Evolutionary conservation across 2,888 invertebrate genomes (phyloP).

Genomic region (Chalcosyrphus nemorum): DNA sequence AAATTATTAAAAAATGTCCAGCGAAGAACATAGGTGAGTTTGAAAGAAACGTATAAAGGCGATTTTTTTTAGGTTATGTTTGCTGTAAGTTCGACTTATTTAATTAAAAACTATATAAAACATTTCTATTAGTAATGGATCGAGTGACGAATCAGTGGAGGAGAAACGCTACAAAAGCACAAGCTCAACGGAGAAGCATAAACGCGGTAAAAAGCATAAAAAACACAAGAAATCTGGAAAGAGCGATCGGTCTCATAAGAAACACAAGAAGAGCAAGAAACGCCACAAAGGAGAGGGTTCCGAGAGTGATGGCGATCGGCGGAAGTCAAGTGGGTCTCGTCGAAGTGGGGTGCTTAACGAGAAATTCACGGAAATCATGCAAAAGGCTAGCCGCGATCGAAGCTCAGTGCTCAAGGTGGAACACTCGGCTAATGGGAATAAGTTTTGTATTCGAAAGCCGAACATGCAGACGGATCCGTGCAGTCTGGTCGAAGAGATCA

Average conservation of each 20-base stretch:
- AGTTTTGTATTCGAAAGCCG: conserved; percentile 77
- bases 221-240: conserved; percentile 87
- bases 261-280: conserved; percentile 85
- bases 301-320: conserved; percentile 73
- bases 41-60: neutral
- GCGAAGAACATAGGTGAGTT: conserved; percentile 67
- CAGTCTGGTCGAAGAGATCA: conserved; percentile 83
- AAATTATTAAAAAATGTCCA: conserved; percentile 60
- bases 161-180: conserved; percentile 76
- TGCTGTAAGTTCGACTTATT: conserved; percentile 23
- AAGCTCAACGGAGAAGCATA: conserved; percentile 82
- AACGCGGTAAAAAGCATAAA: conserved; percentile 85
- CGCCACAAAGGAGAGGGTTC: conserved; percentile 81
- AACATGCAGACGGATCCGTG: conserved; percentile 82
- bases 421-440: conserved; percentile 77
- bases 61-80: conserved; percentile 60
- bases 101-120: conserved; percentile 28
- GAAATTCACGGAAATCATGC: conserved; percentile 81
- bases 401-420: conserved; percentile 74
- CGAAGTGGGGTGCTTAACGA: conserved; percentile 78
- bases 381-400: conserved; percentile 77
- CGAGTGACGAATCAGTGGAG: conserved; percentile 76
- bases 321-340: conserved; percentile 74
- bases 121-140: conserved; percentile 76
- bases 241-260: conserved; percentile 84